Conservation (phyloP, 2,797 vertebrate genomes). For the Spea hammondii region DNA sequence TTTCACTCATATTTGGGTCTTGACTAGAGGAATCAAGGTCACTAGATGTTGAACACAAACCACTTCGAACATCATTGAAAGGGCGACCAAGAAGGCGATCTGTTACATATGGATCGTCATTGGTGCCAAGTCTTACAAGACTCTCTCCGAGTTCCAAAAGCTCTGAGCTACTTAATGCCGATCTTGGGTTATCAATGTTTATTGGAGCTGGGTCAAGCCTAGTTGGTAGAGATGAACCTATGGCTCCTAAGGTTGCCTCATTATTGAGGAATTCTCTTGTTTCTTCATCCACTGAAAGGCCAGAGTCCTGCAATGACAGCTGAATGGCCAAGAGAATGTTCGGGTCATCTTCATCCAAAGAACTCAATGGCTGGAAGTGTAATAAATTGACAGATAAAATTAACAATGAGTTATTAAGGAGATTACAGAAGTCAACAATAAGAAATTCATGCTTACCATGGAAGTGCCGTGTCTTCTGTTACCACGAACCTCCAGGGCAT, state of each 20-base stretch:
- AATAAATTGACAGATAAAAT: slow-evolving; percentile 52
- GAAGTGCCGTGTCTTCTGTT: slow-evolving; percentile 79
- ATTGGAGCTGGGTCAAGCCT: slow-evolving; percentile 78
- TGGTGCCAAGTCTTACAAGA: slow-evolving; percentile 78
- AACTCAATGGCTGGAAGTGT: slow-evolving; percentile 79
- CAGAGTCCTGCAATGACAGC: slow-evolving; percentile 93
- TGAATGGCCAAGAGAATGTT: slow-evolving; percentile 98
- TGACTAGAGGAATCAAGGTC: slow-evolving; percentile 78
- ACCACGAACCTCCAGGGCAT: slow-evolving; percentile 77
- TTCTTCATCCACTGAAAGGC: slow-evolving; percentile 75
- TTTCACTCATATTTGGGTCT: slow-evolving; percentile 79
- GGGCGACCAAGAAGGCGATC: slow-evolving; percentile 73
- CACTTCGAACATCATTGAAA: slow-evolving; percentile 69
- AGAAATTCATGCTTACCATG: slow-evolving; percentile 76
- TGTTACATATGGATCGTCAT: slow-evolving; percentile 68
- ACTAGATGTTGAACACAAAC: slow-evolving; percentile 77
- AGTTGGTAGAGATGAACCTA: slow-evolving; percentile 91
- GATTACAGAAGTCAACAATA: no score
- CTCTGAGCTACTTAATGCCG: slow-evolving; percentile 89
- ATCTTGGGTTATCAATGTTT: slow-evolving; percentile 75
- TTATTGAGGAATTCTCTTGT: slow-evolving; percentile 78
- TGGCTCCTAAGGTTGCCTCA: slow-evolving; percentile 87
- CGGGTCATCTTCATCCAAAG: slow-evolving; percentile 95
- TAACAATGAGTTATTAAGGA: slow-evolving; percentile 56
- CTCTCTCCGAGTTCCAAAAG: slow-evolving; percentile 88